A percentile compares a stretch with the other conserved stretches of the same genome.
These are phyloP conservation scores for Naja naja DNA, from an alignment of 2,113 vertebrate genomes.

Conservation along the genomic window DNA sequence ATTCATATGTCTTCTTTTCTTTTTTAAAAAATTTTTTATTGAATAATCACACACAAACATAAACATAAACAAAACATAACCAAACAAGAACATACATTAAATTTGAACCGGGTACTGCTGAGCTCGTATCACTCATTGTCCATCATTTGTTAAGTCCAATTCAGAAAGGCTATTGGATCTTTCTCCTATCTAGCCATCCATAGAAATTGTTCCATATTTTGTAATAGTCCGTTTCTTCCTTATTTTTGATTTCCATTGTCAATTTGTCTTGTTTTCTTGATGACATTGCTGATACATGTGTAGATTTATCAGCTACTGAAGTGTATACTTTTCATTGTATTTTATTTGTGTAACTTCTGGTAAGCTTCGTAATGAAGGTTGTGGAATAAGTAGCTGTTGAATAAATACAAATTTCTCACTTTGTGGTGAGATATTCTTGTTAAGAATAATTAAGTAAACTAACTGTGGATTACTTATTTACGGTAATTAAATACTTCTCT, in stretches of 20 bases:
- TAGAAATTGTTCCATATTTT: too few relatives aligned
- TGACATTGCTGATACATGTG: background rate
- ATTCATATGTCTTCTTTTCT: background rate
- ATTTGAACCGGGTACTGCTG: too few relatives aligned
- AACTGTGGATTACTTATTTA: background rate
- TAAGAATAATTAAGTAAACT: background rate
- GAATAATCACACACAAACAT: too few relatives aligned
- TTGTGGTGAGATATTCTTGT: background rate
- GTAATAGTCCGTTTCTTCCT: too few relatives aligned
- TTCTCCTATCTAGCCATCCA: too few relatives aligned
- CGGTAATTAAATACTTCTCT: background rate
- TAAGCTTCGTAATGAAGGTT: background rate
- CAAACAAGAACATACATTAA: too few relatives aligned
- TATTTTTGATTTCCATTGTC: too few relatives aligned
- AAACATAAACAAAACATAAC: too few relatives aligned
- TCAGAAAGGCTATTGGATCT: too few relatives aligned
- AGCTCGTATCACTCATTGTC: too few relatives aligned
- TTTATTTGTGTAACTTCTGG: background rate
- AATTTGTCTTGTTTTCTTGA: background rate
- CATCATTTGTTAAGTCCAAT: too few relatives aligned
- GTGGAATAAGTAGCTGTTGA: background rate
- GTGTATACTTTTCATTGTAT: background rate
- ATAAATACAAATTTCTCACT: background rate
- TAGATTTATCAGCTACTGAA: background rate
- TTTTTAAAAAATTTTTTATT: too few relatives aligned